phyloP scores from a whole-genome alignment of 2,888 invertebrate genomes.

The Papilio protenor region DNA sequence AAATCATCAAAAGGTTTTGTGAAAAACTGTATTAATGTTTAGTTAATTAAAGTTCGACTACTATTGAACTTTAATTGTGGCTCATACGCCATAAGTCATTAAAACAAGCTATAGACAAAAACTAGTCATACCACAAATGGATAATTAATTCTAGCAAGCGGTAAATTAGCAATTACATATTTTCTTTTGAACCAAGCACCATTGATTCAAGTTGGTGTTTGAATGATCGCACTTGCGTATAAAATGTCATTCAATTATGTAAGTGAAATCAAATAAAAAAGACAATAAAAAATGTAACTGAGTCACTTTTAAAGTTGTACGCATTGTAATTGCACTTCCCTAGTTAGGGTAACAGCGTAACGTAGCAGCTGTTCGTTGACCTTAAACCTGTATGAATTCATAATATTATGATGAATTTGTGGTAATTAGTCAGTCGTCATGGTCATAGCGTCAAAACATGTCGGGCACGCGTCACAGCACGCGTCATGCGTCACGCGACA shows the following conservation, averaged over 20 bases:
- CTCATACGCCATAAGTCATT: background rate
- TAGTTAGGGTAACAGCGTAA: slow-evolving; percentile 20
- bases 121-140: slow-evolving; percentile 6
- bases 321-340: slow-evolving; percentile 2
- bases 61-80: background rate
- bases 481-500: slow-evolving; percentile 48
- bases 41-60: background rate
- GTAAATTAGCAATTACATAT: background rate
- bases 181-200: background rate
- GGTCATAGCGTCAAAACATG: slow-evolving; percentile 46
- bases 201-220: background rate
- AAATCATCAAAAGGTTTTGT: too few relatives aligned
- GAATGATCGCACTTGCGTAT: background rate
- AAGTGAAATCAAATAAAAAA: background rate
- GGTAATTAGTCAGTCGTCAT: slow-evolving; percentile 33
- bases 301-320: background rate
- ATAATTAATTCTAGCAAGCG: slow-evolving; percentile 14
- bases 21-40: background rate
- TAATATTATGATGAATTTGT: slow-evolving; percentile 22
- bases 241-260: background rate
- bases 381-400: slow-evolving; percentile 25
- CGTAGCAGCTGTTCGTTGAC: slow-evolving; percentile 25
- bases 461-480: slow-evolving; percentile 46
- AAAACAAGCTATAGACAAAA: background rate
- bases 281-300: background rate